phyloP scores from a whole-genome alignment of 2,113 vertebrate genomes.

The Micronisus gabar region DNA sequence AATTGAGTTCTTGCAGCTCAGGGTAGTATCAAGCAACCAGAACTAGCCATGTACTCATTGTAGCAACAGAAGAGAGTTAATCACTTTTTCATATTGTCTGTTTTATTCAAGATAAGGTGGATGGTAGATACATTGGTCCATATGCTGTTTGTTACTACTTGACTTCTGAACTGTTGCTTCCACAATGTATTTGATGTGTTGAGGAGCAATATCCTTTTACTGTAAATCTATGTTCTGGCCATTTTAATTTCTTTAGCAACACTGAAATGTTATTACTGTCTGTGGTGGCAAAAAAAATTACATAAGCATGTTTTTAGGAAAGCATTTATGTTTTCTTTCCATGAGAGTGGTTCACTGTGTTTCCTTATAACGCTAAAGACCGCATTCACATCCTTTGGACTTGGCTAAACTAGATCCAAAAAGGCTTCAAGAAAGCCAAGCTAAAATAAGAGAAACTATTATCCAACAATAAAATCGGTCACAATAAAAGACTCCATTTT shows the following conservation, averaged over 20 bases:
- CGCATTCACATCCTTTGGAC: background rate
- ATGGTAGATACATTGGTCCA: background rate
- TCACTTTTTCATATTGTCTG: background rate
- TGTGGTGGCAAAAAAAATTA: background rate
- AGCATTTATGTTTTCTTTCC: background rate
- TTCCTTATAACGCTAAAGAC: background rate
- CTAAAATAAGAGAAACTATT: background rate
- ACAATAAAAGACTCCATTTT: background rate
- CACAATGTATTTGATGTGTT: background rate
- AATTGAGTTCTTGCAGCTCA: background rate
- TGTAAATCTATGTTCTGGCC: background rate
- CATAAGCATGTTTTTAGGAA: background rate
- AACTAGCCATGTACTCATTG: background rate
- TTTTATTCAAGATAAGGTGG: conserved; percentile 12
- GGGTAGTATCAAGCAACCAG: background rate
- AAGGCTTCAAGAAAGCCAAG: background rate
- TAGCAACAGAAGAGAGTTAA: background rate
- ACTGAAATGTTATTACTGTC: background rate
- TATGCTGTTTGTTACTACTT: background rate
- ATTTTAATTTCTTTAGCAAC: background rate
- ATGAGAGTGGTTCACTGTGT: background rate
- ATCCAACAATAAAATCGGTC: background rate
- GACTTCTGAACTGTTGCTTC: background rate
- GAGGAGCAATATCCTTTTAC: background rate
- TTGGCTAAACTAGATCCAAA: background rate